Evolutionary conservation across 2,113 vertebrate genomes (phyloP), one percentile per base, ranked within the genome.

Genomic region (Erythrocercus mccallii): DNA sequence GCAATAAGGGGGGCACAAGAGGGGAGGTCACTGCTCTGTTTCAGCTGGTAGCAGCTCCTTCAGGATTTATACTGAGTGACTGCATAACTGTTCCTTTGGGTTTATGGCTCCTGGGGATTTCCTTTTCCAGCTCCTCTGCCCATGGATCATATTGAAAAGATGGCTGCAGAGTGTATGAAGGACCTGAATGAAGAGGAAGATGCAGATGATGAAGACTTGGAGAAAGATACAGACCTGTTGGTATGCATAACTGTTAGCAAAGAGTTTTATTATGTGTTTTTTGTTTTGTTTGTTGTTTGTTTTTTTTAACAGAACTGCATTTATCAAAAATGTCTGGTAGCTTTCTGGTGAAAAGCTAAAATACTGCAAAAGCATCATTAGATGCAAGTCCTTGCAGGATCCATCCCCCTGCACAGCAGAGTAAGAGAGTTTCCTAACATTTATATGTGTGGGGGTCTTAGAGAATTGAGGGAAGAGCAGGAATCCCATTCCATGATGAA

Each of bases 141-240:
- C 25, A 99, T 99, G 99, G 99, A 99, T 62, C 98, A 99, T 87
- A 99, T 99, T 17, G 98, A 98, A 94, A 99, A 98, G 97, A 97
- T 99, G 99, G 99, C 99, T 3, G 98, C 99, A 3, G 99, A 98
- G 58, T 99, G 99, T 84, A 99, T 99, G 99, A 99, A 85, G 96
- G 99, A 99, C 45, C 56, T 98, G 70, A 98, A 99, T n/a, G 98
- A 98, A 12, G 98, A 98, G 5, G 99, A 97, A 11, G 95, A 80
- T 79, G 70, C 51, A 84, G 98, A 98, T 7, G 99, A 99, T 38
- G 99, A 99, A 81, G 97, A 97, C 47, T 85, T 98, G 73, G 98
- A 98, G 85, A 95, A 97, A 18, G 98, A 98, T 86, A 94, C 97
- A 92, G 99, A 99, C 82, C 96, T 99, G 37, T 92, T 99, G 99